phyloP scores from a whole-genome alignment of 2,888 invertebrate genomes.

The Molanna angustata region DNA sequence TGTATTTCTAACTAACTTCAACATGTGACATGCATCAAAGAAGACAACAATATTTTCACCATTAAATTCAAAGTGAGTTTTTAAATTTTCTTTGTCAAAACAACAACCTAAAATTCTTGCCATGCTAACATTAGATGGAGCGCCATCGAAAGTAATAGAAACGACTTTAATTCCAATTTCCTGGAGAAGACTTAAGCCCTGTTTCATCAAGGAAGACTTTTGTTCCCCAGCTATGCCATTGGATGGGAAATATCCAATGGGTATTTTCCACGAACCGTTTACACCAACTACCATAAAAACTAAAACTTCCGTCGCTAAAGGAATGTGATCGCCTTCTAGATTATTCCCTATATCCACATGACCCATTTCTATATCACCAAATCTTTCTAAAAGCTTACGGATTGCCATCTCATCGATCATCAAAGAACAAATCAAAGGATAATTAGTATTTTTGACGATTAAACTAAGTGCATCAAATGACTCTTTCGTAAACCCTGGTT shows the following conservation, averaged over 20 bases:
- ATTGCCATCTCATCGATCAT: background rate
- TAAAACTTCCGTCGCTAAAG: background rate
- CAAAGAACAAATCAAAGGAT: background rate
- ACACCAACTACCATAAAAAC: background rate
- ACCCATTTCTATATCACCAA: background rate
- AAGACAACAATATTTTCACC: no score
- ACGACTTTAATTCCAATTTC: background rate
- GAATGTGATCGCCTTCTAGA: background rate
- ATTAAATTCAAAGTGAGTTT: no score
- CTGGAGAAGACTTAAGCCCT: background rate
- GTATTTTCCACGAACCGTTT: background rate
- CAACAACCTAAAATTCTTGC: background rate
- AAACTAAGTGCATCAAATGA: background rate
- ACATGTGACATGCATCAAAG: no score
- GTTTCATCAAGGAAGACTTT: background rate
- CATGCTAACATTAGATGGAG: background rate
- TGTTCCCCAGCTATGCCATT: background rate
- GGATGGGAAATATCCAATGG: background rate
- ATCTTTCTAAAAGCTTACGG: background rate
- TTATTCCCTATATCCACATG: background rate
- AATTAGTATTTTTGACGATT: background rate
- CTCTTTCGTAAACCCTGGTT: constrained; percentile 1
- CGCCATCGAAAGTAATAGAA: background rate
- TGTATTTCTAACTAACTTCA: no score
- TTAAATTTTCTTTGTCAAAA: no score